Evolutionary conservation across 1,140 invertebrate species (phyloP).

Genomic region (Eulimnadia texana): DNA sequence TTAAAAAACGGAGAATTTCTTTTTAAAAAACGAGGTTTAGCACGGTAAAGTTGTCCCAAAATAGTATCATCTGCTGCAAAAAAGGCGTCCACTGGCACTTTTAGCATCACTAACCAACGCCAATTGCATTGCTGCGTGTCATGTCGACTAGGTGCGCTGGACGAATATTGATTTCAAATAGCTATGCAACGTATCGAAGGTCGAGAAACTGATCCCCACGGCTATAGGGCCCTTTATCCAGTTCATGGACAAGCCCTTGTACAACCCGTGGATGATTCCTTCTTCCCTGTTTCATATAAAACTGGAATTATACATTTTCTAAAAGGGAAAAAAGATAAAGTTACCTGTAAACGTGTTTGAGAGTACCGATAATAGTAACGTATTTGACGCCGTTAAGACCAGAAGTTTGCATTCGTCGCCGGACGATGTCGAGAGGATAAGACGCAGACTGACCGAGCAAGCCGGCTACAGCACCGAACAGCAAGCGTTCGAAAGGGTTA

Average conservation of each 20-base stretch:
- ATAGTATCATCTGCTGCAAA: too few relatives aligned
- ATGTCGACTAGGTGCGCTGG: not conserved
- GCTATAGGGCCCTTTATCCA: constrained; percentile 98
- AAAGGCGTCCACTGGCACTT: not conserved
- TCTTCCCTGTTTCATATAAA: constrained; percentile 45
- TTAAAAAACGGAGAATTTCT: too few relatives aligned
- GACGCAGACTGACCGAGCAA: constrained; percentile 83
- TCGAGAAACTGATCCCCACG: constrained; percentile 94
- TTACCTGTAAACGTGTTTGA: constrained; percentile 45
- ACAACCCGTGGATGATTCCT: constrained; percentile 77
- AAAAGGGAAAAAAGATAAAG: not conserved
- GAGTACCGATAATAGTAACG: constrained; percentile 42
- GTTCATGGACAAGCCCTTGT: constrained; percentile 97
- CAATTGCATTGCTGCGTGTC: not conserved
- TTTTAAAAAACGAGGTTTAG: too few relatives aligned
- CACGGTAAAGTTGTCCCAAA: too few relatives aligned
- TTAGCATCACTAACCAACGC: too few relatives aligned
- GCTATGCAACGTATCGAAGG: constrained; percentile 69
- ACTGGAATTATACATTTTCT: too few relatives aligned
- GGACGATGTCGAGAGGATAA: constrained; percentile 86
- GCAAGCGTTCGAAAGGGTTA: constrained; percentile 46
- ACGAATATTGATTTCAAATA: not conserved
- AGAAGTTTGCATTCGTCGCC: constrained; percentile 69
- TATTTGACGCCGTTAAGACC: constrained; percentile 41
- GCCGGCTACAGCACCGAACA: constrained; percentile 82